Base-by-base conservation (phyloP, 2,113 vertebrate species). In the Proterorhinus semilunaris region DNA sequence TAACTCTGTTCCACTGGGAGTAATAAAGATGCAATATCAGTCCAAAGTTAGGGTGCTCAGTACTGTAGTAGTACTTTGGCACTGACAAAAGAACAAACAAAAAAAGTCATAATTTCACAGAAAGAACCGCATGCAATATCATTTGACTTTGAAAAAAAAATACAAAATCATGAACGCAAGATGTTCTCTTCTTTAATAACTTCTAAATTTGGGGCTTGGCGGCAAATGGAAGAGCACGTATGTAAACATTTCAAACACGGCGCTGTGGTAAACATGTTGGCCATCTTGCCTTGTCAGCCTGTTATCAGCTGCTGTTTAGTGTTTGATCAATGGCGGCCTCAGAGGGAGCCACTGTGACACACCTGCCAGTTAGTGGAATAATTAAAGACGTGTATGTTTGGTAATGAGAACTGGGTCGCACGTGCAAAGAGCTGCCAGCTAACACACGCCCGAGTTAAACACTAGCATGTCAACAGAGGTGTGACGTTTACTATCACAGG, bases 281-380 rank as follows among this genome's bases (percentile, higher is more conserved):
- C 63, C 21, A 44, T n/a, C 10, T 17, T 1, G 2, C 27, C 47
- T 27, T 57, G 64, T 58, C 54, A 51, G 48, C 27, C 53, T 54
- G 47, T 46, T n/a, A 77, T 64, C 58, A 43, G 63, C 55, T 50
- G 63, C 53, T 17, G 49, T 62, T 65, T 52, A 52, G 36, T 16
- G 46, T 50, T 64, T 72, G 69, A 77, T 72, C 52, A 48, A 68
- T 53, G 65, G 49, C 51, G 57, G 45, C 6, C 59, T 12, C 10
- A 5, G 75, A 68, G 68, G 66, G 66, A 71, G 51, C 65, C 50
- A 66, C 66, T 46, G 66, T 57, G 64, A 44, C 15, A 21, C 69
- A 58, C 36, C 61, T 72, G 52, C 68, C 59, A 46, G 53, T 10
- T 9, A 72, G 61, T 43, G 70, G 51, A 80, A 68, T 49, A 58